Evolutionary conservation across 2,797 vertebrate genomes (phyloP).

Genomic region (Anabacerthia variegaticeps): DNA sequence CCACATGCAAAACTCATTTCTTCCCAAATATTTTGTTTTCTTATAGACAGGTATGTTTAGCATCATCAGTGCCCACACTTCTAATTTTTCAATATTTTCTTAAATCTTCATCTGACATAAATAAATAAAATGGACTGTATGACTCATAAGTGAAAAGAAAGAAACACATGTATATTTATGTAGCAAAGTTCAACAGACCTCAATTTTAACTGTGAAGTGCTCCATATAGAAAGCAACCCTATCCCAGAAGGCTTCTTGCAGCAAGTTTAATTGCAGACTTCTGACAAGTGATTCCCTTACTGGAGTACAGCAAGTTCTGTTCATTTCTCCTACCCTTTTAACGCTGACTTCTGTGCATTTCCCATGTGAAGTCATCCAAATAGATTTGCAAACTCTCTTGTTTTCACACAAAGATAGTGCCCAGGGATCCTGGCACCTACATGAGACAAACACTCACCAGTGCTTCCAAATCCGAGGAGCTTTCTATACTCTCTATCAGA

Average conservation of each 20-base stretch:
- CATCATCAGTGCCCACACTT: not conserved
- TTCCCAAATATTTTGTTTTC: not conserved
- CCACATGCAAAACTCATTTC: not conserved
- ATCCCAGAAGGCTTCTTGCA: not conserved
- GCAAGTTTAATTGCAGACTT: not conserved
- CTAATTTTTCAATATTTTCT: not conserved
- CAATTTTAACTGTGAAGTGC: not conserved
- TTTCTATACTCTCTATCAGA: not conserved
- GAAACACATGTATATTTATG: not conserved
- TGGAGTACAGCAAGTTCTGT: not conserved
- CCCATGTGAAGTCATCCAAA: not conserved
- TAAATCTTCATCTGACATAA: not conserved
- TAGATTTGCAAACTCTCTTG: not conserved
- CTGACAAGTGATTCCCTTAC: not conserved
- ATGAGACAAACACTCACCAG: not conserved
- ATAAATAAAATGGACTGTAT: not conserved
- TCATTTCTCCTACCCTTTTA: not conserved
- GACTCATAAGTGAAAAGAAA: not conserved
- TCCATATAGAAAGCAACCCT: not conserved
- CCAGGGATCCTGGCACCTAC: not conserved
- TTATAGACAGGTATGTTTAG: not conserved
- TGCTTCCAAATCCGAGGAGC: not conserved
- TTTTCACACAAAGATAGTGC: slow-evolving; percentile 8
- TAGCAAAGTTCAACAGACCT: not conserved
- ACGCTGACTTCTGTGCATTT: not conserved